These are phyloP conservation scores for Nannobrachium achirus DNA, from an alignment of 2,113 vertebrate genomes.

Conservation along the genomic window DNA sequence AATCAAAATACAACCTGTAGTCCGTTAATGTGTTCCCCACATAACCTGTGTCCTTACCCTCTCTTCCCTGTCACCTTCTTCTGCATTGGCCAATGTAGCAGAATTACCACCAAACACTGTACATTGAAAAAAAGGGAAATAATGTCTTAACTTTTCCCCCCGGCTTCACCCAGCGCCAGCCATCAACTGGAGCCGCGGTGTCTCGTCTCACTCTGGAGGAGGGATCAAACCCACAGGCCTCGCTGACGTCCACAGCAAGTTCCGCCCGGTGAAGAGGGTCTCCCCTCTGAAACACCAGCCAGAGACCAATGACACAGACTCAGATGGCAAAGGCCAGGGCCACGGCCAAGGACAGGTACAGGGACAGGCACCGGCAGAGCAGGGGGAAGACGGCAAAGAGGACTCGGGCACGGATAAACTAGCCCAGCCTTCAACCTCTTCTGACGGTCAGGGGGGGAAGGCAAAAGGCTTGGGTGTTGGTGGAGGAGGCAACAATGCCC, in stretches of 20 bases:
- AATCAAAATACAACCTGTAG: too few species aligned
- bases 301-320: conserved; percentile 87
- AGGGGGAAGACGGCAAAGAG: conserved; percentile 81
- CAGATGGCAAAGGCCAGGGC: conserved; percentile 82
- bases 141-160: neutral
- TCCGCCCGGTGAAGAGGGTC: conserved; percentile 95
- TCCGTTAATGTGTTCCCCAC: too few species aligned
- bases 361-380: conserved; percentile 72
- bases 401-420: conserved; percentile 65
- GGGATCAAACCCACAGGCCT: conserved; percentile 91
- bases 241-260: conserved; percentile 93
- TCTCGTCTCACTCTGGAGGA: conserved; percentile 82
- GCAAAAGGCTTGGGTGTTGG: conserved; percentile 68
- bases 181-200: conserved; percentile 89
- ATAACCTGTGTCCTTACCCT: too few species aligned
- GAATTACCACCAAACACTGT: too few species aligned
- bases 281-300: conserved; percentile 97
- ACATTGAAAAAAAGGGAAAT: too few species aligned
- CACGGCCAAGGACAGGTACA: conserved; percentile 46
- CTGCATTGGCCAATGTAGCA: too few species aligned
- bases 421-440: conserved; percentile 57
- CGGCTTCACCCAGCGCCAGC: conserved; percentile 81
- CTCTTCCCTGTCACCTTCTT: too few species aligned
- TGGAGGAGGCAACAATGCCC: conserved; percentile 38
- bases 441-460: conserved; percentile 74